Percentiles rank a stretch among this genome's conserved stretches.
These are phyloP conservation scores for Dryobota labecula DNA, from an alignment of 2,888 invertebrate genomes.

Conservation along the genomic window DNA sequence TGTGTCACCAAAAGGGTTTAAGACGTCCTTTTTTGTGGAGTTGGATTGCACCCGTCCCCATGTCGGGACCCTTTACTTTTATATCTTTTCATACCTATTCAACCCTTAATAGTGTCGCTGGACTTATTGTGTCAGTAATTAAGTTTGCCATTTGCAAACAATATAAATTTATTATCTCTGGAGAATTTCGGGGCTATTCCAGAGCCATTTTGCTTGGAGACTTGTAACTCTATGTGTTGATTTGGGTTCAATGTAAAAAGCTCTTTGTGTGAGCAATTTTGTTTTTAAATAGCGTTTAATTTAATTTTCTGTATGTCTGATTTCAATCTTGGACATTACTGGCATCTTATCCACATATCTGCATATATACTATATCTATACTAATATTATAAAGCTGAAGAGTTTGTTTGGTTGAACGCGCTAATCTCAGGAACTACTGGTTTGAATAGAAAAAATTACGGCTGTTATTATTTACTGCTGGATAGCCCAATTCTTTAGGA, in stretches of 20 bases:
- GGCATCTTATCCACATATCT: no score
- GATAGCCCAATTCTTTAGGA: no score
- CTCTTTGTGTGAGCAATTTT: conserved; percentile 35
- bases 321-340: not conserved
- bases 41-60: conserved; percentile 85
- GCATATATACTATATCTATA: no score
- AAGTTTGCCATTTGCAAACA: conserved; percentile 75
- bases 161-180: conserved; percentile 63
- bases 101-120: conserved; percentile 75
- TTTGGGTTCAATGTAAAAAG: conserved; percentile 52
- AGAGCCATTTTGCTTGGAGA: conserved; percentile 34
- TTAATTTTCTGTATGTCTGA: conserved; percentile 37
- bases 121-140: conserved; percentile 78
- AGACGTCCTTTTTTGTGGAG: conserved; percentile 85
- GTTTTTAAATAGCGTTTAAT: conserved; percentile 40
- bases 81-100: conserved; percentile 71
- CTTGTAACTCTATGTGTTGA: conserved; percentile 50
- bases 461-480: no score
- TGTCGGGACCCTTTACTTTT: conserved; percentile 77
- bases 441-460: no score
- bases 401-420: no score
- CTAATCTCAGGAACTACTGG: no score
- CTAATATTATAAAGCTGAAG: no score
- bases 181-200: conserved; percentile 39
- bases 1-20: conserved; percentile 76